Percentiles rank a stretch among this genome's conserved stretches.
These are phyloP conservation scores for Cyanoderma ruficeps DNA, from an alignment of 2,113 vertebrate genomes.

Conservation along the genomic window DNA sequence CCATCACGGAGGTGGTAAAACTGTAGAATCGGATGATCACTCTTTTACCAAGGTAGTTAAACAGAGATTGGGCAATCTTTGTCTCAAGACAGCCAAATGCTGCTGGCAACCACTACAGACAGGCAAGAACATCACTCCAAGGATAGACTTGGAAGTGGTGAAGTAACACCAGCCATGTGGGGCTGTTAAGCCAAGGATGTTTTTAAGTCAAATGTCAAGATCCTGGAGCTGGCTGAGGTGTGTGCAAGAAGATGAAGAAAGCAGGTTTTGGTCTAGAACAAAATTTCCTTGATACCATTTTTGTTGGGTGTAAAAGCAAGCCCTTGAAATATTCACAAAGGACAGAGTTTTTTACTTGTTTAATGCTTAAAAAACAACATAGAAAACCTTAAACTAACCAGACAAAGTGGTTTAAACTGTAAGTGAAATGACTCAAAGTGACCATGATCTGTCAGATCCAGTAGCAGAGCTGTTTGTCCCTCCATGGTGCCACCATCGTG, in stretches of 20 bases:
- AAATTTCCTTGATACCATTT: not conserved
- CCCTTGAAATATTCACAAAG: not conserved
- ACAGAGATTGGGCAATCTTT: not conserved
- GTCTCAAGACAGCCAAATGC: not conserved
- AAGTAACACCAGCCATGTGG: not conserved
- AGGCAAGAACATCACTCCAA: not conserved
- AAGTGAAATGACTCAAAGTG: not conserved
- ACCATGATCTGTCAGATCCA: not conserved
- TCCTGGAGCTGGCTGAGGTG: not conserved
- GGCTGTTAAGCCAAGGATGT: not conserved
- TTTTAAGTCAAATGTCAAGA: not conserved
- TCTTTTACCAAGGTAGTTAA: not conserved
- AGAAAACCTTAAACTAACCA: not conserved
- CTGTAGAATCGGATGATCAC: not conserved
- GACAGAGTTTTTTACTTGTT: not conserved
- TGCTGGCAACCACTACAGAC: not conserved
- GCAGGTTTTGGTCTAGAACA: not conserved
- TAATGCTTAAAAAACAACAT: not conserved
- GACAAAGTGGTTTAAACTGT: not conserved
- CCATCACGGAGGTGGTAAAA: not conserved
- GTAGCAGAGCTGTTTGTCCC: not conserved
- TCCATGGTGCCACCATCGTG: accelerated
- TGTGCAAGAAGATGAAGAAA: not conserved
- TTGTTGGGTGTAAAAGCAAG: not conserved
- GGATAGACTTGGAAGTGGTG: not conserved